phyloP scores from a whole-genome alignment of 2,113 vertebrate genomes.

The Carassius carassius region DNA sequence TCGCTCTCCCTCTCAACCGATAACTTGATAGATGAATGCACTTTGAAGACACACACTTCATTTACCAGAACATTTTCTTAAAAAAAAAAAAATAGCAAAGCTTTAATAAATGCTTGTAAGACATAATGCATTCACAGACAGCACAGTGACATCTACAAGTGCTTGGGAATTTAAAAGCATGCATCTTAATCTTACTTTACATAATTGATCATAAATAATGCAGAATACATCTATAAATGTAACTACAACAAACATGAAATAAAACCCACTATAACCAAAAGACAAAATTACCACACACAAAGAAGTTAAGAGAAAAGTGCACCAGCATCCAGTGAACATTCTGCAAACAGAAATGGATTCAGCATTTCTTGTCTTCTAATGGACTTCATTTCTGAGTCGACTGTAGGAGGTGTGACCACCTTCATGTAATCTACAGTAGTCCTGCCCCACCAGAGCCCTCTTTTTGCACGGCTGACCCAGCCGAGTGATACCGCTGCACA shows the following conservation, averaged over 20 bases:
- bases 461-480: slow-evolving; percentile 76
- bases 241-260: neutral
- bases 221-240: neutral
- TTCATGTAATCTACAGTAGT: slow-evolving; percentile 78
- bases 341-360: neutral
- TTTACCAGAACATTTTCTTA: neutral
- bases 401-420: slow-evolving; percentile 51
- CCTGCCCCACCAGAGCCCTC: slow-evolving; percentile 67
- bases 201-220: slow-evolving; percentile 20
- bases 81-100: neutral
- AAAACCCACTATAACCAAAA: neutral
- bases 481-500: slow-evolving; percentile 76
- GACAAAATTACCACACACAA: neutral
- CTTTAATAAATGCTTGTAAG: neutral
- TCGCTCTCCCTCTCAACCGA: no score
- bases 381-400: neutral
- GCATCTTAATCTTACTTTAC: neutral
- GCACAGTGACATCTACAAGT: neutral
- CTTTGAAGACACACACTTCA: neutral
- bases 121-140: neutral
- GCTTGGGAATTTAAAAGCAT: neutral
- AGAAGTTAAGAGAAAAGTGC: neutral
- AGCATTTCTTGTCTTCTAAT: no score
- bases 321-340: neutral
- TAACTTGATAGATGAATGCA: neutral